Percentiles rank a stretch among this genome's conserved stretches.
phyloP scores from a whole-genome alignment of 2,113 vertebrate species.

The Elgaria multicarinata region DNA sequence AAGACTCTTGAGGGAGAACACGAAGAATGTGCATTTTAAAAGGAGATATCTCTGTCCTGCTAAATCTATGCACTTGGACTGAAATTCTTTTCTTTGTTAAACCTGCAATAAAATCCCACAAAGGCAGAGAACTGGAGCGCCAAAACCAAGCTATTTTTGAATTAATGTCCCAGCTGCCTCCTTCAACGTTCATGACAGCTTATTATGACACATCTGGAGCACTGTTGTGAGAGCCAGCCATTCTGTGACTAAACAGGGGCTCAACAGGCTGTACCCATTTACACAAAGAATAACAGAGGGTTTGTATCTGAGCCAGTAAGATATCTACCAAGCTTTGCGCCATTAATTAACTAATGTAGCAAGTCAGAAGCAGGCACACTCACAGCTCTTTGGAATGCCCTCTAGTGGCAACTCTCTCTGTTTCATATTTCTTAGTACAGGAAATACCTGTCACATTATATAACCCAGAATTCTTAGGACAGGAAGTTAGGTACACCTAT shows the following conservation, averaged over 20 bases:
- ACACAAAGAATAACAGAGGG: not conserved
- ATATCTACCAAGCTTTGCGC: not conserved
- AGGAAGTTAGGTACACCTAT: not conserved
- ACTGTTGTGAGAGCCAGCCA: slow-evolving; percentile 4
- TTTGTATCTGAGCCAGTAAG: not conserved
- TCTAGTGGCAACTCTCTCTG: not conserved
- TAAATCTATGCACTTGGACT: not conserved
- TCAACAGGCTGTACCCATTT: slow-evolving; percentile 23
- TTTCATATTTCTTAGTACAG: not conserved
- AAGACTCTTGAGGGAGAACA: not conserved
- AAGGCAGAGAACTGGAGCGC: not conserved
- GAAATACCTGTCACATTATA: not conserved
- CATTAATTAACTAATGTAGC: not conserved
- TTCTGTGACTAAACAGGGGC: slow-evolving; percentile 22
- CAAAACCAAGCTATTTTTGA: not conserved
- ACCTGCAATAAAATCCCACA: slow-evolving; percentile 12
- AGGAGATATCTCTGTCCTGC: not conserved
- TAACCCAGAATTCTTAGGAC: not conserved
- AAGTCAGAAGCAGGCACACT: not conserved
- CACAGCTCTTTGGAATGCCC: not conserved
- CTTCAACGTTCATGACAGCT: slow-evolving; percentile 5
- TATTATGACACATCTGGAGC: slow-evolving; percentile 25
- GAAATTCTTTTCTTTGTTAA: not conserved
- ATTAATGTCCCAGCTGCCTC: slow-evolving; percentile 18
- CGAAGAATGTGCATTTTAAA: not conserved